Evolutionary conservation across 2,113 vertebrate genomes (phyloP), one percentile per base, ranked within the genome.

Genomic region (Leptodactylus fuscus): DNA sequence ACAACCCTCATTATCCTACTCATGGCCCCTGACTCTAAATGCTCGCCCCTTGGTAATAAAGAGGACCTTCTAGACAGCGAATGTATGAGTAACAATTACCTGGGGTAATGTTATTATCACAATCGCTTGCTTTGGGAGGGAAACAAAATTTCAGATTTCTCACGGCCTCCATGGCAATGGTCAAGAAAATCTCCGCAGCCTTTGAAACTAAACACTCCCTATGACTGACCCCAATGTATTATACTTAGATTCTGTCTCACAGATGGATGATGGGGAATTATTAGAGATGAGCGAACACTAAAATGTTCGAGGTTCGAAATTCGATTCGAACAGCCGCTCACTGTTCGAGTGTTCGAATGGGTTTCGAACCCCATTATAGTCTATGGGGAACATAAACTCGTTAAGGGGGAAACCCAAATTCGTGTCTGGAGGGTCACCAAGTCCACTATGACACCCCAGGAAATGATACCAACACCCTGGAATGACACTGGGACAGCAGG

Each of bases 1-100:
- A 73, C 38, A 73, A 24, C 65, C 70, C 38, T 46, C 11, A 46
- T 73, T 73, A 34, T 44, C 69, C 70, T 24, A 46, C 16, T 73
- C 10, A 3, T 2, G 13, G 36, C 22, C 70, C 70, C 70, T 46
- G 20, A 73, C 36, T 46, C 9, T 27, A 24, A 16, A 44, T 24
- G 36, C 0, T 4, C 34, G 60, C 27, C 27, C 4, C 24, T 62
- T 5, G 5, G 24, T 60, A 60, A 60, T 60, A 60, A 60, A 60
- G n/a, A 24, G n/a, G n/a, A 24, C n/a, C 27, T 60, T 1, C n/a
- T 60, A 2, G 12, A 18, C 24, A 7, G 13, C 24, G n/a, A 24
- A 27, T 29, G 22, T 36, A 67, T 34, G 38, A 69, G 34, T 69
- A 38, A 22, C 16, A 4, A 38, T 38, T 34, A 38, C 32, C 29